phyloP scores from a whole-genome alignment of 1,140 invertebrate genomes.

The Drosophila aff. region DNA sequence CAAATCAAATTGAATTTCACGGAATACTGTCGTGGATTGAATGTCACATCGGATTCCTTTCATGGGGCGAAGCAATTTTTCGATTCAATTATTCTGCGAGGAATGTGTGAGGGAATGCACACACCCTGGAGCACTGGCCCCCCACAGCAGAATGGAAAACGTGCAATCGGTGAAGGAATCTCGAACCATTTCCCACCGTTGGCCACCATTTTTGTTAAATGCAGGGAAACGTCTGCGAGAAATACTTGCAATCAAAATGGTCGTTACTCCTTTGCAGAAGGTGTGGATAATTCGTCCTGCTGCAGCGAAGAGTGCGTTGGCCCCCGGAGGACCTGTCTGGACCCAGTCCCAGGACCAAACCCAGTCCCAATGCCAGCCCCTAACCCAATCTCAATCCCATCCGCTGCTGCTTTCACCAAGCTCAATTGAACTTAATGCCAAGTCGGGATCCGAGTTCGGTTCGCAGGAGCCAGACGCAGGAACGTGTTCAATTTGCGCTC shows the following conservation, averaged over 20 bases:
- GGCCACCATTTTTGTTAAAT: slow-evolving; percentile 47
- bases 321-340: slow-evolving; percentile 47
- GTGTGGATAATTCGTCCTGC: slow-evolving; percentile 67
- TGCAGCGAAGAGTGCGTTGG: slow-evolving; percentile 73
- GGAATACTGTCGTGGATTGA: slow-evolving; percentile 18
- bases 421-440: slow-evolving; percentile 77
- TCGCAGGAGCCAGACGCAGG: slow-evolving; percentile 35
- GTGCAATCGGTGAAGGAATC: slow-evolving; percentile 72
- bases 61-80: slow-evolving; percentile 61
- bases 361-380: background rate
- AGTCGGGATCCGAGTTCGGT: slow-evolving; percentile 43
- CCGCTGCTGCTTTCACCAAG: slow-evolving; percentile 27
- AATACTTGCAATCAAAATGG: slow-evolving; percentile 76
- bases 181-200: slow-evolving; percentile 23
- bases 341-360: background rate
- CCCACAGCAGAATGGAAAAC: slow-evolving; percentile 33
- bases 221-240: slow-evolving; percentile 64
- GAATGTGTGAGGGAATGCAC: slow-evolving; percentile 51
- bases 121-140: slow-evolving; percentile 11
- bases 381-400: background rate
- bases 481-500: slow-evolving; percentile 82
- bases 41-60: slow-evolving; percentile 43
- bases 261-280: slow-evolving; percentile 54
- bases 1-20: slow-evolving; percentile 44
- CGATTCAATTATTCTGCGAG: slow-evolving; percentile 69